Evolutionary conservation across 2,113 vertebrate species (phyloP).

Genomic region (Hydrochoerus hydrochaeris): DNA sequence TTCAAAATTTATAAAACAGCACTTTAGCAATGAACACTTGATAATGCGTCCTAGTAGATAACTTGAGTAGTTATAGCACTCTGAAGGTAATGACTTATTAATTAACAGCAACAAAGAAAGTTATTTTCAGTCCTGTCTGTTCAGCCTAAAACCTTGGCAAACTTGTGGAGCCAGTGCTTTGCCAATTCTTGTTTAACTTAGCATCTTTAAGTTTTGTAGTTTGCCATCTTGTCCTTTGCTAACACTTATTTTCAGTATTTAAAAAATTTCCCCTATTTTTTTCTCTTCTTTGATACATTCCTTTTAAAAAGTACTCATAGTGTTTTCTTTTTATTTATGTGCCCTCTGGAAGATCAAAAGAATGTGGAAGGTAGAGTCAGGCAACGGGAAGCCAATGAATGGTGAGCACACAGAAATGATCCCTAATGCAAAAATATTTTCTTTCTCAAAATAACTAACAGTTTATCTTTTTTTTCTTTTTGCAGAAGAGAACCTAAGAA

Average conservation of each 20-base stretch:
- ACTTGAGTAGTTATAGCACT: not conserved
- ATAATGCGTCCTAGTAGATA: not conserved
- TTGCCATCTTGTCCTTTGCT: not conserved
- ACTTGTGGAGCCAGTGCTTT: not conserved
- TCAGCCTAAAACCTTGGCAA: no score
- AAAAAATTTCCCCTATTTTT: not conserved
- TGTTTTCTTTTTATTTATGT: not conserved
- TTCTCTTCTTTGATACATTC: not conserved
- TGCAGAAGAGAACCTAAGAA: not conserved
- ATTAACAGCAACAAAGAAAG: no score
- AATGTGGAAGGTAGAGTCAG: not conserved
- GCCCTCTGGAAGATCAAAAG: not conserved
- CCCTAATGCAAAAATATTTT: not conserved
- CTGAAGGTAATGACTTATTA: not conserved
- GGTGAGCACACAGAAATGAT: not conserved
- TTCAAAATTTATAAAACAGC: not conserved
- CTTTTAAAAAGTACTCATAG: not conserved
- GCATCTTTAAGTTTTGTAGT: not conserved
- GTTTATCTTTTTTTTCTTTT: not conserved
- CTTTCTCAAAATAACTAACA: not conserved
- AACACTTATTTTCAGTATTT: slow-evolving; percentile 18
- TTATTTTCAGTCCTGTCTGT: no score
- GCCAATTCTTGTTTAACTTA: not conserved
- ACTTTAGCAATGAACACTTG: not conserved
- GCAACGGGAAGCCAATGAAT: not conserved